A percentile compares a stretch with the other conserved stretches of the same genome.
Conservation (phyloP, 2,113 vertebrate genomes). For the Ceuthmochares aereus region DNA sequence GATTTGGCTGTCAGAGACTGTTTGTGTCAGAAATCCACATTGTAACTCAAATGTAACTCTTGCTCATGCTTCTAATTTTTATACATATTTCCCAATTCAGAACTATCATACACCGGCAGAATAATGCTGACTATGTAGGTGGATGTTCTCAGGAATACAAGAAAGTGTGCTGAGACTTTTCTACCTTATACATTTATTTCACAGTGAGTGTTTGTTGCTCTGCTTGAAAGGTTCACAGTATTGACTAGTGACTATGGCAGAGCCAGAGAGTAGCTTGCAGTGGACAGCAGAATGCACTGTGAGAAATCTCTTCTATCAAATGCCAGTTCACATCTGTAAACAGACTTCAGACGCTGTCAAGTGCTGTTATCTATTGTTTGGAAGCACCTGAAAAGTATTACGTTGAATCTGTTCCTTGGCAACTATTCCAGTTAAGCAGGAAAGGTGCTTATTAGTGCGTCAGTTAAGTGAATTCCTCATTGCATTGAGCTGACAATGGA, state of each 20-base stretch:
- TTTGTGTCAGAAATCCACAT: background rate
- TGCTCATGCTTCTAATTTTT: background rate
- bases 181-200: background rate
- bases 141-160: background rate
- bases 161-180: background rate
- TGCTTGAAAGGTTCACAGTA: background rate
- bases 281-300: background rate
- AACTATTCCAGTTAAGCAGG: slow-evolving; percentile 29
- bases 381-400: slow-evolving; percentile 1
- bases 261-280: background rate
- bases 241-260: background rate
- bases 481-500: background rate
- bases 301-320: background rate
- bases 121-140: background rate
- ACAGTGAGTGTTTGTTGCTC: background rate
- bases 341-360: background rate
- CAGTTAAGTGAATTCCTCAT: background rate
- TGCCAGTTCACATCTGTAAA: background rate
- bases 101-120: background rate
- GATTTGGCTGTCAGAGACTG: background rate
- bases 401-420: slow-evolving; percentile 19
- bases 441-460: slow-evolving; percentile 1
- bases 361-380: slow-evolving; percentile 29
- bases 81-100: background rate
- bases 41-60: background rate